Evolutionary conservation across 2,797 vertebrate species (phyloP), one percentile per base, ranked within the genome.

Genomic region (Smutsia temminckii): DNA sequence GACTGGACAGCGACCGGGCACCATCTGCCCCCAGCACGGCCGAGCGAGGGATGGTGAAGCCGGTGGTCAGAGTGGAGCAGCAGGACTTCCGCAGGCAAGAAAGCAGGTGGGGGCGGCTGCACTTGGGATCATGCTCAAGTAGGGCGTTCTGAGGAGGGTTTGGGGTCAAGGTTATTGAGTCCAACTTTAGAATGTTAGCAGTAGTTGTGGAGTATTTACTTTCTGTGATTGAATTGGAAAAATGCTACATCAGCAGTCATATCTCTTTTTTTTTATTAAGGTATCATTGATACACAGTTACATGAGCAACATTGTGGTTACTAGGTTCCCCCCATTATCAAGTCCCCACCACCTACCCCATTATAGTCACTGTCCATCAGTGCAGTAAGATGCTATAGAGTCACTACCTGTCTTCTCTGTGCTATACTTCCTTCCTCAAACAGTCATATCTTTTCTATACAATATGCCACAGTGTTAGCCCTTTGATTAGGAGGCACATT

Each of bases 1-100:
- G 99, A 97, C 98, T 99, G 98, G 99, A 99, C 37, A 98, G 99
- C 97, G 99, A 99, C 97, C 97, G 99, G 93, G 95, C 97, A 0
- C 96, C 98, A 16, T 97, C 98, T 0, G 94, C 98, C 95, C 97
- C 98, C 63, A 97, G 98, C 91, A 98, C 98, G 0, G 98, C 98
- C 0, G 99, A 99, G 97, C 98, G 99, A 77, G 99, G 99, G 23
- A 99, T 99, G 99, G 99, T 99, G 92, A 99, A 99, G 96, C 99
- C 99, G 0, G 99, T 99, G 99, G 98, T 99, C 42, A 98, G 98
- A 23, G 89, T 99, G 96, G 99, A 99, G 81, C 99, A 99, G 97
- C 99, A 99, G 95, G 99, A 99, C 77, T 97, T 97, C 97, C 99
- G 99, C 90, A 95, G 98, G 80, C 98, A 98, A 53, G 98, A 99